These are phyloP conservation scores for Chrysolina haemoptera DNA, from an alignment of 2,888 invertebrate species.

Conservation along the genomic window DNA sequence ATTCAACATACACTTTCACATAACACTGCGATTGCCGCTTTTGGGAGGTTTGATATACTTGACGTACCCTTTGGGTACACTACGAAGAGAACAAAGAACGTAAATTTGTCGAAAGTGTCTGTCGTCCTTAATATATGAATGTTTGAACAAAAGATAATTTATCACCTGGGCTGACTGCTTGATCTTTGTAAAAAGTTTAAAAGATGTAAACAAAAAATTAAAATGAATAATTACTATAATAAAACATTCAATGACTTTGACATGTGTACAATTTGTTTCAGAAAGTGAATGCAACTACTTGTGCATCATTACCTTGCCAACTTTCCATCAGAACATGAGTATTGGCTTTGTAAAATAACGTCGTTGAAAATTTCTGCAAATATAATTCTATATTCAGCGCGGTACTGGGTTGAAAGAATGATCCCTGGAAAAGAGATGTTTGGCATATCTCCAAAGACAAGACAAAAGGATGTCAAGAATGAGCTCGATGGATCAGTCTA, in stretches of 20 bases:
- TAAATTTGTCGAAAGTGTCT: neutral
- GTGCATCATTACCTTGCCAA: no score
- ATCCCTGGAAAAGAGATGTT: no score
- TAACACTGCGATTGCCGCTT: conserved; percentile 7
- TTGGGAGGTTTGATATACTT: conserved; percentile 11
- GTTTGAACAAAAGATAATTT: conserved; percentile 17
- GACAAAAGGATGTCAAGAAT: no score
- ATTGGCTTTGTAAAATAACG: no score
- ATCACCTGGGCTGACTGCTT: neutral
- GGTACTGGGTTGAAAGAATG: no score
- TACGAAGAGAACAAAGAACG: neutral
- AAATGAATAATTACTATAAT: conserved; percentile 9
- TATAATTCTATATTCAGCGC: no score
- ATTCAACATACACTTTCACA: conserved; percentile 13
- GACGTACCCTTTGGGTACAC: conserved; percentile 7
- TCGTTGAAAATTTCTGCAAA: no score
- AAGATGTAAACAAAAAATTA: no score
- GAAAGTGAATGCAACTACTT: neutral
- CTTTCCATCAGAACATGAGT: no score
- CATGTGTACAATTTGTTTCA: neutral
- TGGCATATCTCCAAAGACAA: no score
- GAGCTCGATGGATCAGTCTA: no score
- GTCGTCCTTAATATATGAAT: conserved; percentile 7
- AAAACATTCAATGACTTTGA: neutral
- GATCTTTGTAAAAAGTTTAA: neutral